Evolutionary conservation across 1,140 invertebrate genomes (phyloP).

Genomic region (Aphidius gifuensis): DNA sequence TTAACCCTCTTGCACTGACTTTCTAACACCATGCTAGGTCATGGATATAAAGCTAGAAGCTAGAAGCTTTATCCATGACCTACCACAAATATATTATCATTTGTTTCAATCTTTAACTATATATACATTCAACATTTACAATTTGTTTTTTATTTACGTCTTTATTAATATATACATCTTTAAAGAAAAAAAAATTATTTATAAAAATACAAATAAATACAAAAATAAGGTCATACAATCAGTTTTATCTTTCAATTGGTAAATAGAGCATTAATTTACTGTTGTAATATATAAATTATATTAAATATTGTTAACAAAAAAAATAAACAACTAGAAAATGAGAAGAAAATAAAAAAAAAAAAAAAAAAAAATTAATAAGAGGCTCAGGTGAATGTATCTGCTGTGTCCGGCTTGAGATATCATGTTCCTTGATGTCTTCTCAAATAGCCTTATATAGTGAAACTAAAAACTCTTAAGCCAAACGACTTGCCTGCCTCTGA

Average conservation of each 20-base stretch:
- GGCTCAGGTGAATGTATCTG: constrained; percentile 50
- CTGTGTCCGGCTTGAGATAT: constrained; percentile 52
- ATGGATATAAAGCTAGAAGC: too few species aligned
- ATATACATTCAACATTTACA: too few species aligned
- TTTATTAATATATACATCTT: neutral
- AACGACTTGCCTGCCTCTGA: constrained; percentile 43
- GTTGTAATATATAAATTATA: neutral
- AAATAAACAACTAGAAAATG: neutral
- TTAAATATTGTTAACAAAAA: neutral
- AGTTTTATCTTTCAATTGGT: neutral
- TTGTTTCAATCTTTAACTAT: too few species aligned
- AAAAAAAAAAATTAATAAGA: constrained; percentile 33
- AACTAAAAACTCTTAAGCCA: constrained; percentile 51
- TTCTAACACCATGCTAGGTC: neutral
- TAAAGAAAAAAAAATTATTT: neutral
- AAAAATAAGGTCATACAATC: neutral
- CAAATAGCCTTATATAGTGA: constrained; percentile 43
- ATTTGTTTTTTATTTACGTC: too few species aligned
- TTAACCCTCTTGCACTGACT: constrained; percentile 1
- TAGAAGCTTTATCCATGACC: constrained; percentile 20
- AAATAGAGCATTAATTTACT: too few species aligned
- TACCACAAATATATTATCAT: constrained; percentile 18
- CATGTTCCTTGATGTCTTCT: constrained; percentile 50
- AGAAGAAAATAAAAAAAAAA: too few species aligned
- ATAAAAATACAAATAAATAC: too few species aligned